Evolutionary conservation across 2,113 vertebrate species (phyloP).

Genomic region (Myrmecobius fasciatus): DNA sequence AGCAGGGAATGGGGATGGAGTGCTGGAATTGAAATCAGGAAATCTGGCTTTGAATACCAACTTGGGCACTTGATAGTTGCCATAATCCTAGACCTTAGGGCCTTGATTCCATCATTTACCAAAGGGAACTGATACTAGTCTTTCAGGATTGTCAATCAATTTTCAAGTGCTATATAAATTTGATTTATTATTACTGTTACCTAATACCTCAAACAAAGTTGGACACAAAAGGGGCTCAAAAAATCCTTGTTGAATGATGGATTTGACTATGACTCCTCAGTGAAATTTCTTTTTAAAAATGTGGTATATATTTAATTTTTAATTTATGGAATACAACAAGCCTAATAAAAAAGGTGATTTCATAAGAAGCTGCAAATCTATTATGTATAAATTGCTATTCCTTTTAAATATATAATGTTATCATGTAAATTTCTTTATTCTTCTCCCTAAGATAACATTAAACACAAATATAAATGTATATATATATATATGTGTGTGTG

Average conservation of each 20-base stretch:
- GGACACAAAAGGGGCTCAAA: not conserved
- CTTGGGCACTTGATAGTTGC: not conserved
- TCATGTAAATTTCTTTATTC: no score
- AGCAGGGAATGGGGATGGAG: not conserved
- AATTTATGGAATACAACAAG: no score
- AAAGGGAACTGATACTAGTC: not conserved
- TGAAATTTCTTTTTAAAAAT: not conserved
- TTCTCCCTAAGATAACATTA: no score
- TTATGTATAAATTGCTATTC: no score
- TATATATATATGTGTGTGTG: no score
- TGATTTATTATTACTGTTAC: not conserved
- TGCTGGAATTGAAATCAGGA: not conserved
- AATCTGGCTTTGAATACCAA: not conserved
- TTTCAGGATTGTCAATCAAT: not conserved
- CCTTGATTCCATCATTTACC: not conserved
- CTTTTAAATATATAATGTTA: no score
- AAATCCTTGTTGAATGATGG: not conserved
- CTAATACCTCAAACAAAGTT: not conserved
- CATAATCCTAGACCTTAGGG: not conserved
- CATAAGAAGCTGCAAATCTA: no score
- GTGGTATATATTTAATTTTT: no score
- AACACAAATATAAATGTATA: no score
- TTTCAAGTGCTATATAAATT: not conserved
- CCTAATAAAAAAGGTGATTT: no score
- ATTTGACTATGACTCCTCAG: not conserved